Percentiles rank a stretch among this genome's conserved stretches.
Conservation (phyloP, 2,113 vertebrate species). For the Malurus elegans region DNA sequence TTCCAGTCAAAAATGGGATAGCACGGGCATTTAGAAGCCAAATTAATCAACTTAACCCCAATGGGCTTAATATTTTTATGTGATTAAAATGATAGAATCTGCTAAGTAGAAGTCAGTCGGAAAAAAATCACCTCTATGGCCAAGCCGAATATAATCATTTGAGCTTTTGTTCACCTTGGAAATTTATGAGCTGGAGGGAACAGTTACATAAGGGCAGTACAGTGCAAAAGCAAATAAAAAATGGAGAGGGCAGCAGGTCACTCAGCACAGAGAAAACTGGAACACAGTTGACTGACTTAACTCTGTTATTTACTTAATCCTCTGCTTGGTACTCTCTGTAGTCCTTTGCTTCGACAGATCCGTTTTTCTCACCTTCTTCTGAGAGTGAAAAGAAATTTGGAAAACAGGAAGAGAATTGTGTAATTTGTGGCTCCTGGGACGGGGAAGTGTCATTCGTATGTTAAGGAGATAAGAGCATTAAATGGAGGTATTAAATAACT, state of each 20-base stretch:
- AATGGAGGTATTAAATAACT: not conserved
- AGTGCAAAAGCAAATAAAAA: conserved; percentile 51
- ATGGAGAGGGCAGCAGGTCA: conserved; percentile 14
- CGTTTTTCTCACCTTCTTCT: not conserved
- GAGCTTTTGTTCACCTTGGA: conserved; percentile 63
- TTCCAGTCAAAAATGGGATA: not conserved
- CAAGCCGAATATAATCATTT: not conserved
- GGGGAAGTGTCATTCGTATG: not conserved
- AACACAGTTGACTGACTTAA: conserved; percentile 17
- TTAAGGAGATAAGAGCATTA: not conserved
- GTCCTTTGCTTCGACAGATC: not conserved
- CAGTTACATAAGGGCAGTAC: conserved; percentile 53
- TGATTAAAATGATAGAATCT: conserved; percentile 34
- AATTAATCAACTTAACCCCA: not conserved
- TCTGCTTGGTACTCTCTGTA: not conserved
- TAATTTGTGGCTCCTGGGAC: not conserved
- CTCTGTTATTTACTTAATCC: conserved; percentile 6
- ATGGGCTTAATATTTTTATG: not conserved
- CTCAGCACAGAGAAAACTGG: not conserved
- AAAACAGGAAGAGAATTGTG: not conserved
- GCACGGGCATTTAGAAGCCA: not conserved
- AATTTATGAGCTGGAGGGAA: conserved; percentile 50
- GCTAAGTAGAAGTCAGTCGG: not conserved
- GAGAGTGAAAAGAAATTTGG: not conserved
- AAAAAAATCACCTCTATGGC: conserved; percentile 35